Percentiles rank a stretch among this genome's conserved stretches.
phyloP scores from a whole-genome alignment of 2,797 vertebrate genomes.

The Naso thynnoides region DNA sequence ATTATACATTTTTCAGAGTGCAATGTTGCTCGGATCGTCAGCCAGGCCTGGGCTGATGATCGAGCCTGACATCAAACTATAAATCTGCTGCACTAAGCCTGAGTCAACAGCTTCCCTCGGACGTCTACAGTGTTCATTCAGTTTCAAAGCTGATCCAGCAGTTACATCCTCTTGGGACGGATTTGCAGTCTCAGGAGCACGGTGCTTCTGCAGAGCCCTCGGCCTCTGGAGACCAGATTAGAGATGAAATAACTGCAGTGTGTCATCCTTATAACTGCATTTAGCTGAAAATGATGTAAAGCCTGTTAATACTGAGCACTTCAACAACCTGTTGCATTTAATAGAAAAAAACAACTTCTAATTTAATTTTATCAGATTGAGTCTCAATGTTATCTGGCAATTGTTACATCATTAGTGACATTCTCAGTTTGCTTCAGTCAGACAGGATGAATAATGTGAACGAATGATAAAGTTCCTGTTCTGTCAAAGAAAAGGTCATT shows the following conservation, averaged over 20 bases:
- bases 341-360: background rate
- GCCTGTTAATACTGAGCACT: background rate
- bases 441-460: conserved; percentile 37
- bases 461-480: conserved; percentile 39
- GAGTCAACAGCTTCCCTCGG: conserved; percentile 43
- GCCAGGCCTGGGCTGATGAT: conserved; percentile 8
- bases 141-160: conserved; percentile 13
- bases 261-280: background rate
- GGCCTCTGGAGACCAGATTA: conserved; percentile 20
- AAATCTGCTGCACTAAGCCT: conserved; percentile 38
- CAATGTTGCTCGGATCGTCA: conserved; percentile 11
- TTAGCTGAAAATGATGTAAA: conserved; percentile 4
- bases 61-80: conserved; percentile 25
- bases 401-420: conserved; percentile 35
- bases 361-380: background rate
- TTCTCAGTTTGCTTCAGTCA: conserved; percentile 32
- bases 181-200: conserved; percentile 9
- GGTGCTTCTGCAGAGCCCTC: conserved; percentile 11
- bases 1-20: background rate
- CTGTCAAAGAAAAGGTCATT: conserved; percentile 61
- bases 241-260: conserved; percentile 2
- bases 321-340: background rate
- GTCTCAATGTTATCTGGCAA: background rate
- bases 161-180: background rate
- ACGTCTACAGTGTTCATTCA: conserved; percentile 15